phyloP scores from a whole-genome alignment of 2,888 invertebrate species.

The Pseudeuparius sepicola region DNA sequence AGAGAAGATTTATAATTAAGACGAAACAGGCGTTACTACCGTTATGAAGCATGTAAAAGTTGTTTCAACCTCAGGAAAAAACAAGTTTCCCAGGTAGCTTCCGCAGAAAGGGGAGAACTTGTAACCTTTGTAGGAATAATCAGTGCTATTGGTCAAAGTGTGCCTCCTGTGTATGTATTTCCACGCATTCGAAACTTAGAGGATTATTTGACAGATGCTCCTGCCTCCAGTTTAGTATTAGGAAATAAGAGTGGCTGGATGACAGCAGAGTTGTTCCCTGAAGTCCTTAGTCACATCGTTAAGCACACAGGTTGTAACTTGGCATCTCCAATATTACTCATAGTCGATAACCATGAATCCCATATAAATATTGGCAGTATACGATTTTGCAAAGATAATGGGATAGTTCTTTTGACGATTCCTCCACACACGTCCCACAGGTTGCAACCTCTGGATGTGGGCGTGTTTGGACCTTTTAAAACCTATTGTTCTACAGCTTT shows the following conservation, averaged over 20 bases:
- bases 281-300: slow-evolving; percentile 13
- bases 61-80: slow-evolving; percentile 1
- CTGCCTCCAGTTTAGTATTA: neutral
- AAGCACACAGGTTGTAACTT: slow-evolving; percentile 8
- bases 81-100: neutral
- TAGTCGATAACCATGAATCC: neutral
- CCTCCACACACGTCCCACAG: slow-evolving; percentile 28
- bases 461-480: slow-evolving; percentile 26
- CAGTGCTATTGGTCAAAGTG: neutral
- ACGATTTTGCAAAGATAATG: too few species aligned
- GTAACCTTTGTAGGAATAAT: slow-evolving; percentile 3
- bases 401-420: slow-evolving; percentile 28
- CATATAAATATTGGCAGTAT: too few species aligned
- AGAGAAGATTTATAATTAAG: slow-evolving; percentile 1
- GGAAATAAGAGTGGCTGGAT: slow-evolving; percentile 18
- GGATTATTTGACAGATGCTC: neutral
- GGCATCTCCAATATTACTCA: neutral
- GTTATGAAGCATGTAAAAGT: neutral
- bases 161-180: slow-evolving; percentile 3
- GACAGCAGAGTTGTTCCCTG: slow-evolving; percentile 13
- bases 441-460: slow-evolving; percentile 27
- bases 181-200: neutral
- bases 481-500: slow-evolving; percentile 22
- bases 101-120: neutral
- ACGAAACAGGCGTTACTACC: slow-evolving; percentile 1